Percentiles rank a stretch among this genome's conserved stretches.
Evolutionary conservation across 1,140 invertebrate species (phyloP).

Genomic region (Zaprionus camerounensis): DNA sequence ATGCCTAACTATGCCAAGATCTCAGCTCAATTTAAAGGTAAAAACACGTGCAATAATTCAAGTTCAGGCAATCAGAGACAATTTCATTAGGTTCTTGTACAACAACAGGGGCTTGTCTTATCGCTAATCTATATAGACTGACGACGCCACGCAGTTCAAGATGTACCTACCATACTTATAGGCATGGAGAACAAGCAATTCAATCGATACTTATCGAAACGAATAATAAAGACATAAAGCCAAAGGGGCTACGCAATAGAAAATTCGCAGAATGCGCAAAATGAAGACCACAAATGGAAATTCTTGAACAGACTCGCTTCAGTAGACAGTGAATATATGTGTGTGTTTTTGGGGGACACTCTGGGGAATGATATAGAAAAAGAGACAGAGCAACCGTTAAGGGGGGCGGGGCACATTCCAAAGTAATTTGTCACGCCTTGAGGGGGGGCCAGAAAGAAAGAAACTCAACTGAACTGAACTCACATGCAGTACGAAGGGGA

Average conservation of each 20-base stretch:
- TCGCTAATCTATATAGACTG: constrained; percentile 29
- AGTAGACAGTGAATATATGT: constrained; percentile 59
- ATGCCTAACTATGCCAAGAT: not conserved
- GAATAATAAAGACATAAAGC: constrained; percentile 70
- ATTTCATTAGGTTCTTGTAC: constrained; percentile 45
- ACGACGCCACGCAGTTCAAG: constrained; percentile 3
- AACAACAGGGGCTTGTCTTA: constrained; percentile 46
- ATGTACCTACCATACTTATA: constrained; percentile 6
- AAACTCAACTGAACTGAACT: constrained; percentile 4
- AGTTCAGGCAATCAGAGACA: constrained; percentile 28
- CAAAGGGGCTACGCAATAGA: constrained; percentile 43
- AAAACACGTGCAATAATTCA: constrained; percentile 25
- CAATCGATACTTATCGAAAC: constrained; percentile 56
- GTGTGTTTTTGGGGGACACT: constrained; percentile 22
- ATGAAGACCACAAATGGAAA: constrained; percentile 7
- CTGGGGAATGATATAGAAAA: not conserved
- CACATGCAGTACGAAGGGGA: constrained; percentile 50
- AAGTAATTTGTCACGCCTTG: constrained; percentile 69
- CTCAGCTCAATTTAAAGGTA: not conserved
- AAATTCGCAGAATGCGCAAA: constrained; percentile 67
- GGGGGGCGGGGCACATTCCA: constrained; percentile 55
- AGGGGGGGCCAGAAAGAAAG: not conserved
- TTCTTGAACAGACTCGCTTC: constrained; percentile 38
- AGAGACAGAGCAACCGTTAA: constrained; percentile 15
- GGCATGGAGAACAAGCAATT: not conserved